Conservation (phyloP, 2,888 invertebrate species). For the Podabrus alpinus region DNA sequence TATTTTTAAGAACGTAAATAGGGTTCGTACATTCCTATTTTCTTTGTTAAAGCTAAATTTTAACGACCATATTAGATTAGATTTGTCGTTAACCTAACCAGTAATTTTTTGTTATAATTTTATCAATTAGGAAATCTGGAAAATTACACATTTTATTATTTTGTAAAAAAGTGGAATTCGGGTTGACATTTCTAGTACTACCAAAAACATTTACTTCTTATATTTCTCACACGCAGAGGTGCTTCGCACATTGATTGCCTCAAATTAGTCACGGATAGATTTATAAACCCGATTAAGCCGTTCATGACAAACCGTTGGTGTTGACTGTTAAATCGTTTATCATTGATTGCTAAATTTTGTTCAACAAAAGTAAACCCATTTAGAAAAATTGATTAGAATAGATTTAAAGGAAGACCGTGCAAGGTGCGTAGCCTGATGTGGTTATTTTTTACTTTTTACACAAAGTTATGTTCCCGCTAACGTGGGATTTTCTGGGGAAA, state of each 20-base stretch:
- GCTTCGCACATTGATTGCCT: conserved; percentile 16
- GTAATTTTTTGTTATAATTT: background rate
- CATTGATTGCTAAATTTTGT: conserved; percentile 5
- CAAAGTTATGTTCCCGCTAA: background rate
- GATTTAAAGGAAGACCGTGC: background rate
- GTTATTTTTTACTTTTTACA: background rate
- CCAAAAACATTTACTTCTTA: background rate
- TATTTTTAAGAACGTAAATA: conserved; percentile 32
- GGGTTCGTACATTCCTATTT: background rate
- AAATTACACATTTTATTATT: background rate
- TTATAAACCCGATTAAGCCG: conserved; percentile 13
- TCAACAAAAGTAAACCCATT: background rate
- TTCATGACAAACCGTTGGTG: conserved; percentile 23
- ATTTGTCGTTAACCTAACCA: background rate
- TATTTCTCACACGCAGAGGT: conserved; percentile 12
- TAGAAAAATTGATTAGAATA: background rate
- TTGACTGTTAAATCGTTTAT: conserved; percentile 15
- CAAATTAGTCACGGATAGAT: conserved; percentile 14
- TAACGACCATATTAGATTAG: background rate
- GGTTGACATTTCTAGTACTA: background rate
- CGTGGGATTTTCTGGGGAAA: background rate
- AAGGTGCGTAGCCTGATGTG: background rate
- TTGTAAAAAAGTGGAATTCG: conserved; percentile 6
- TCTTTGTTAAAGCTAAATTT: background rate
- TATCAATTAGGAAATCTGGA: background rate